Percentiles rank a stretch among this genome's conserved stretches.
Evolutionary conservation across 2,888 invertebrate genomes (phyloP).

Genomic region (Keiferia lycopersicella): DNA sequence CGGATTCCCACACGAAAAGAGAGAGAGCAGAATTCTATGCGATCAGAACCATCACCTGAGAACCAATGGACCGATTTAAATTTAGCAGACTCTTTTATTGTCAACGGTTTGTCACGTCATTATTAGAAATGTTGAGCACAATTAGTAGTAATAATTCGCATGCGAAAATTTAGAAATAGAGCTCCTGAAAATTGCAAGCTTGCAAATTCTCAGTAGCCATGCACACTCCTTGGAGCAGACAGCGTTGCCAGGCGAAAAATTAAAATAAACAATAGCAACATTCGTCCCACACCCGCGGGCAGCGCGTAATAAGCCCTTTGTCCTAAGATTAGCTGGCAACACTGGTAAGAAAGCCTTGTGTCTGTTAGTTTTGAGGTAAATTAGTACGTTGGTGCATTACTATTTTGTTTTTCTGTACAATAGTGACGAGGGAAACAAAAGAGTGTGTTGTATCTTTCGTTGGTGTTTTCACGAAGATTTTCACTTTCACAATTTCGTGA

Average conservation of each 20-base stretch:
- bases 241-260: constrained; percentile 69
- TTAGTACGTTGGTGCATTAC: constrained; percentile 21
- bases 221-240: background rate
- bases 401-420: constrained; percentile 26
- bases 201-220: constrained; percentile 1
- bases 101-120: no score
- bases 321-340: constrained; percentile 79
- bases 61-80: no score
- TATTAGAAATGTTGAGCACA: no score
- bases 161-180: no score
- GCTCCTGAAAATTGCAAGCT: constrained; percentile 1
- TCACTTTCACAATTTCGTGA: background rate
- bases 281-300: constrained; percentile 73
- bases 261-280: constrained; percentile 76
- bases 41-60: no score
- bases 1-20: no score
- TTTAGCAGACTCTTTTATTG: no score
- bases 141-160: no score
- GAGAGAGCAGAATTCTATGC: no score
- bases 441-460: background rate
- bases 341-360: constrained; percentile 72
- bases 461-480: constrained; percentile 1
- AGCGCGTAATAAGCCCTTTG: constrained; percentile 73
- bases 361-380: constrained; percentile 37
- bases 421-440: constrained; percentile 25